Conservation (phyloP, 2,113 vertebrate genomes). For the Gymnocephalus cernua region DNA sequence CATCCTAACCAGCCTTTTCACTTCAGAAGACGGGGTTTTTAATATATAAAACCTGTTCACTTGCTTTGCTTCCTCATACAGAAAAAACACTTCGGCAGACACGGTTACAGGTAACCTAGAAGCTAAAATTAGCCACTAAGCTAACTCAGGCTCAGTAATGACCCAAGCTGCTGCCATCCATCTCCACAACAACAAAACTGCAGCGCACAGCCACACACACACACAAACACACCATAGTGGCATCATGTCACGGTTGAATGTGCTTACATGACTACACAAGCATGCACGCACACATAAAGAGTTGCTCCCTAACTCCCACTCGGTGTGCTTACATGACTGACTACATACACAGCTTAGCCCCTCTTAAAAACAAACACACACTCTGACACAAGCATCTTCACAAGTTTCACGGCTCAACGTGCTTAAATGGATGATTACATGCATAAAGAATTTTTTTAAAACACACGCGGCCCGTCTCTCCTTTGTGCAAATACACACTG, state of each 20-base stretch:
- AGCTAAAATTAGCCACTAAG: constrained; percentile 60
- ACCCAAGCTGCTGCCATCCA: constrained; percentile 54
- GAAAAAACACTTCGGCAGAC: constrained; percentile 6
- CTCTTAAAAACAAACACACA: background rate
- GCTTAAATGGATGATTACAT: constrained; percentile 46
- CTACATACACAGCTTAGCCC: constrained; percentile 27
- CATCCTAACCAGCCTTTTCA: background rate
- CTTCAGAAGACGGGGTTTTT: background rate
- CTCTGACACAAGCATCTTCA: background rate
- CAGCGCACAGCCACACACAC: constrained; percentile 29
- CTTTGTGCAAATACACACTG: background rate
- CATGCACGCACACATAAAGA: background rate
- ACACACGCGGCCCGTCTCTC: background rate
- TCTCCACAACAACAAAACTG: constrained; percentile 61
- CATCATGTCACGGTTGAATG: constrained; percentile 50
- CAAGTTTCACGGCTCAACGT: constrained; percentile 35
- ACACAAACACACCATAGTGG: constrained; percentile 7
- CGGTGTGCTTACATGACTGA: constrained; percentile 50
- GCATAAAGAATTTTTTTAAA: constrained; percentile 2
- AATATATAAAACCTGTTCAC: background rate
- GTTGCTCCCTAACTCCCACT: constrained; percentile 40
- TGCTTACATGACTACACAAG: constrained; percentile 47
- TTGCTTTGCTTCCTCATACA: constrained; percentile 7
- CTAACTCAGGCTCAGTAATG: constrained; percentile 55
- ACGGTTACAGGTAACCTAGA: constrained; percentile 43